Evolutionary conservation across 2,113 vertebrate species (phyloP).

Genomic region (Sebastes fasciatus): DNA sequence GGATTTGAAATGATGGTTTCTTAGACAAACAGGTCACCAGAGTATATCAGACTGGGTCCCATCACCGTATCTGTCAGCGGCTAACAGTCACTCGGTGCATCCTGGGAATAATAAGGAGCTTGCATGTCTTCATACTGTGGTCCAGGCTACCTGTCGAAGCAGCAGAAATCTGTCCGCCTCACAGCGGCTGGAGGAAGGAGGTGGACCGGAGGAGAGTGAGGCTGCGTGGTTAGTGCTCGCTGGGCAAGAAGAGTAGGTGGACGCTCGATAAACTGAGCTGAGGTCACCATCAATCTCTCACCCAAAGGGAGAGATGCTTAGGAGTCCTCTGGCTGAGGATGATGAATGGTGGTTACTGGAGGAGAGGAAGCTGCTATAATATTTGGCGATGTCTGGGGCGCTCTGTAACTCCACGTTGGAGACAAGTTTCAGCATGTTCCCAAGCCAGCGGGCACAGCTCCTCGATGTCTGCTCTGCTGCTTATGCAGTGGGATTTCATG

Average conservation of each 20-base stretch:
- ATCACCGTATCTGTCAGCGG: constrained; percentile 43
- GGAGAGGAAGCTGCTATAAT: constrained; percentile 64
- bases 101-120: neutral
- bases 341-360: constrained; percentile 59
- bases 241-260: constrained; percentile 51
- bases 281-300: constrained; percentile 77
- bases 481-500: neutral
- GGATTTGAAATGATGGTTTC: constrained; percentile 41
- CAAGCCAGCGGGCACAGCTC: constrained; percentile 13
- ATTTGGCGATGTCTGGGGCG: constrained; percentile 52
- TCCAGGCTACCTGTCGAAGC: constrained; percentile 40
- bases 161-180: constrained; percentile 47
- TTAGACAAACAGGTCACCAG: constrained; percentile 49
- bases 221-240: constrained; percentile 44
- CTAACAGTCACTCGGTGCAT: constrained; percentile 32
- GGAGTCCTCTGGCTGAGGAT: constrained; percentile 55
- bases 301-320: constrained; percentile 53
- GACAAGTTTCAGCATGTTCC: constrained; percentile 39
- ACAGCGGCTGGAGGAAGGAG: constrained; percentile 1
- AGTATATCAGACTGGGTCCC: constrained; percentile 29
- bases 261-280: constrained; percentile 61
- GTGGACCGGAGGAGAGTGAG: constrained; percentile 18
- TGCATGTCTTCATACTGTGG: constrained; percentile 40
- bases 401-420: constrained; percentile 31
- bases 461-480: neutral